Conservation (phyloP, 1,140 invertebrate species). For the Drosophila erecta region DNA sequence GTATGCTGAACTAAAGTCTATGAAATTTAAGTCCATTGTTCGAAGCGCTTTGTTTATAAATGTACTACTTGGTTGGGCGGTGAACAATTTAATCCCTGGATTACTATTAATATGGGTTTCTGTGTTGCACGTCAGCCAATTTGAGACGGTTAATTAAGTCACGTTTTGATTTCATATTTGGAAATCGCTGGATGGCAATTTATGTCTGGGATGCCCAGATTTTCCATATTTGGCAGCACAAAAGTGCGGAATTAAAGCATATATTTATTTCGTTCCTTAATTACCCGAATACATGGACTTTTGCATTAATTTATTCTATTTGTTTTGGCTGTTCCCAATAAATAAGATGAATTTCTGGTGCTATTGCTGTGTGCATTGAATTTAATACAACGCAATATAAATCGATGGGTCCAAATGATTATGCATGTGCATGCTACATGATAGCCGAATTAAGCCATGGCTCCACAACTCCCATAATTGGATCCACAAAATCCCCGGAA, state of each 20-base stretch:
- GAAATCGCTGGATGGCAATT: neutral
- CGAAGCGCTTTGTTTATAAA: neutral
- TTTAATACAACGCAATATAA: neutral
- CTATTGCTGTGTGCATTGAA: too few relatives aligned
- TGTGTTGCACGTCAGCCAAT: neutral
- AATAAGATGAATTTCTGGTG: too few relatives aligned
- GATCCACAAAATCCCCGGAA: constrained; percentile 1
- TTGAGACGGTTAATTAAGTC: neutral
- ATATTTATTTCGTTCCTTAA: neutral
- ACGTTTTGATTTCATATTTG: neutral
- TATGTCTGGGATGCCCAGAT: neutral
- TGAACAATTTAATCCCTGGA: neutral
- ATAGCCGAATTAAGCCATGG: constrained; percentile 3
- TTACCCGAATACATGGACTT: neutral
- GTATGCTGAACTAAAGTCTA: neutral
- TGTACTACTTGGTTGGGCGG: neutral
- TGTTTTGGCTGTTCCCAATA: too few relatives aligned
- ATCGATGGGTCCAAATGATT: neutral
- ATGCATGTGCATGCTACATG: neutral
- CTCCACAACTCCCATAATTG: constrained; percentile 7
- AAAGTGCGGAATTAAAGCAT: constrained; percentile 9
- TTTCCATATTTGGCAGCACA: neutral
- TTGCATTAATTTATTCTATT: neutral
- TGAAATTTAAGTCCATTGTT: constrained; percentile 9
- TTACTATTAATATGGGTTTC: neutral